A percentile compares a stretch with the other conserved stretches of the same genome.
Evolutionary conservation across 1,140 invertebrate genomes (phyloP).

Genomic region (Mercenaria mercenaria): DNA sequence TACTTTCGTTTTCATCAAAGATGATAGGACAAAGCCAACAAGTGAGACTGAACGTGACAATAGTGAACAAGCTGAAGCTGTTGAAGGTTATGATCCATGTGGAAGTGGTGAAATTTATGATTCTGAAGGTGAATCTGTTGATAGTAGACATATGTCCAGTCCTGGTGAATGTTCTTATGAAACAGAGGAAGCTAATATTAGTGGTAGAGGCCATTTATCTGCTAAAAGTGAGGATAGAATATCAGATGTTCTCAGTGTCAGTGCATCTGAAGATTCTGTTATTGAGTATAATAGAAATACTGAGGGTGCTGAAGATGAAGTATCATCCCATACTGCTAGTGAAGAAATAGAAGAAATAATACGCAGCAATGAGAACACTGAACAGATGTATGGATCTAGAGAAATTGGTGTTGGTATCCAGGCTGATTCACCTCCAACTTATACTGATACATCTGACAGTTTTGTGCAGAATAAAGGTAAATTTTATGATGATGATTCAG

Average conservation of each 20-base stretch:
- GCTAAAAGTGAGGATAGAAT: neutral
- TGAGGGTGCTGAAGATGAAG: conserved; percentile 29
- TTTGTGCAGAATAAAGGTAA: conserved; percentile 40
- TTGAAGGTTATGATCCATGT: neutral
- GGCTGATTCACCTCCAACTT: conserved; percentile 28
- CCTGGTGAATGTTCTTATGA: neutral
- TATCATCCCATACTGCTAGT: conserved; percentile 51
- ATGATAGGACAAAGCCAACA: conserved; percentile 40
- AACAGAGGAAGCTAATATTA: conserved; percentile 3
- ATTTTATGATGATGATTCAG: conserved; percentile 62
- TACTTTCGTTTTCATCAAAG: conserved; percentile 77
- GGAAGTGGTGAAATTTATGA: neutral
- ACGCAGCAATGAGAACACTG: neutral
- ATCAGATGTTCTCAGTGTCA: conserved; percentile 46
- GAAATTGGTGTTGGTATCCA: neutral
- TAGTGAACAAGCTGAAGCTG: neutral
- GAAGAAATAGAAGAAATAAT: conserved; percentile 66
- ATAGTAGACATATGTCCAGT: neutral
- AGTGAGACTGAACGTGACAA: neutral
- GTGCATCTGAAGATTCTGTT: conserved; percentile 33
- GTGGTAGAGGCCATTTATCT: conserved; percentile 34
- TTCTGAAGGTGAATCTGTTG: neutral
- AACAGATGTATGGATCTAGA: neutral
- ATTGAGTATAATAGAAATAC: neutral
- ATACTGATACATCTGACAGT: conserved; percentile 47